Base-by-base conservation (phyloP, 2,113 vertebrate species). In the Passer montanus region DNA sequence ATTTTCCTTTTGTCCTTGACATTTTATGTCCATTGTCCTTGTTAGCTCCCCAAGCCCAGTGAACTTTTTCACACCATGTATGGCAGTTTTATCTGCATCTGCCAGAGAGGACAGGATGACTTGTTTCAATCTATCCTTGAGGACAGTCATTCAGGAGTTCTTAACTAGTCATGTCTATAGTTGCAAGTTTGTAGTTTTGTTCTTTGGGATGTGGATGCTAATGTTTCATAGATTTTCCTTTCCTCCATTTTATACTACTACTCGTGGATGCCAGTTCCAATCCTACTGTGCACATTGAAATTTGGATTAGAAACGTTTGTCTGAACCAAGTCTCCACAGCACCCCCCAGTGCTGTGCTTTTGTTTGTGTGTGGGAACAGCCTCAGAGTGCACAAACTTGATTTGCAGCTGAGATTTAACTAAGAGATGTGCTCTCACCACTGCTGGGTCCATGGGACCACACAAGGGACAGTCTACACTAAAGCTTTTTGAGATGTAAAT, bases 251-350 rank as follows among this genome's bases (percentile, higher is more conserved):
- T 58, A 11, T 37, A n/a, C 46, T 37, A 58, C 14, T 58, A 8
- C 28, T 28, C 0, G 0, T 50, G 64, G 49, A 39, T 76, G 31
- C 8, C 7, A 5, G 12, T 67, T 83, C 56, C 63, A 46, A 19
- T 76, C 49, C 30, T 63, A n/a, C 2, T 11, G 47, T 14, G 19
- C 9, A 4, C 23, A 33, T 7, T 58, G 72, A 50, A 56, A 47
- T 10, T 20, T 64, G 41, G 18, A 21, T 52, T 28, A 87, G 56
- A 67, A 66, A 3, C 13, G 15, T 44, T 12, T 15, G 7, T 35
- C 22, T 35, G 19, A 89, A 62, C 12, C 0, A 0, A 58, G 53
- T 24, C 17, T 35, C 6, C 53, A 6, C 23, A 64, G 22, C 18
- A 59, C 4, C 13, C 33, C 13, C 6, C 10, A 22, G 50, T 50